phyloP scores from a whole-genome alignment of 2,888 invertebrate genomes.

The Sialis fuliginosa region DNA sequence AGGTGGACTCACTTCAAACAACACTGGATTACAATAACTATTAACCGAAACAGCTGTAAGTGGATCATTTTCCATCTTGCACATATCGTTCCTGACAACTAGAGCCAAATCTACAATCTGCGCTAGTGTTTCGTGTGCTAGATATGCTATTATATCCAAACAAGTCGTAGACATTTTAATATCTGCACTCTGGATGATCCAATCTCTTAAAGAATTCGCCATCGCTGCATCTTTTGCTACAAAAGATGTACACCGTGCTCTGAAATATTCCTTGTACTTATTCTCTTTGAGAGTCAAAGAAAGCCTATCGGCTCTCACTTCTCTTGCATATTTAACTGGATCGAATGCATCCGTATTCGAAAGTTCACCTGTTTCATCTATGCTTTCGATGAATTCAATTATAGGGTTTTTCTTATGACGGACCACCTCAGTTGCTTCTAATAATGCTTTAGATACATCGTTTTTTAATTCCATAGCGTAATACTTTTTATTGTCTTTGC shows the following conservation, averaged over 20 bases:
- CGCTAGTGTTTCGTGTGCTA: conserved; percentile 82
- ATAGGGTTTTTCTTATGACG: conserved; percentile 15
- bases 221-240: conserved; percentile 17
- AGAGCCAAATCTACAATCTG: conserved; percentile 74
- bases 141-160: conserved; percentile 61
- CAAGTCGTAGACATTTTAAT: conserved; percentile 42
- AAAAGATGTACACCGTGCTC: conserved; percentile 63
- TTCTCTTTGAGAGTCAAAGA: conserved; percentile 33
- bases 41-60: conserved; percentile 47
- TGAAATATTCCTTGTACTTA: conserved; percentile 60
- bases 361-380: conserved; percentile 37
- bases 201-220: conserved; percentile 36
- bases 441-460: conserved; percentile 18
- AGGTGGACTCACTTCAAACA: conserved; percentile 31
- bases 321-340: conserved; percentile 34
- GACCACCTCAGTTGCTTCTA: conserved; percentile 23
- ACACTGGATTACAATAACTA: conserved; percentile 41
- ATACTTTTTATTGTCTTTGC: conserved; percentile 30
- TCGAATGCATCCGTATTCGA: conserved; percentile 33
- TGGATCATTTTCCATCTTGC: conserved; percentile 47
- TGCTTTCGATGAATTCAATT: conserved; percentile 30
- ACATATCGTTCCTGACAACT: conserved; percentile 59
- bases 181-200: conserved; percentile 44
- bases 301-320: conserved; percentile 42
- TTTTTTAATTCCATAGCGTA: conserved; percentile 22